A percentile compares a stretch with the other conserved stretches of the same genome.
Conservation (phyloP, 2,113 vertebrate species). For the Sorex araneus region DNA sequence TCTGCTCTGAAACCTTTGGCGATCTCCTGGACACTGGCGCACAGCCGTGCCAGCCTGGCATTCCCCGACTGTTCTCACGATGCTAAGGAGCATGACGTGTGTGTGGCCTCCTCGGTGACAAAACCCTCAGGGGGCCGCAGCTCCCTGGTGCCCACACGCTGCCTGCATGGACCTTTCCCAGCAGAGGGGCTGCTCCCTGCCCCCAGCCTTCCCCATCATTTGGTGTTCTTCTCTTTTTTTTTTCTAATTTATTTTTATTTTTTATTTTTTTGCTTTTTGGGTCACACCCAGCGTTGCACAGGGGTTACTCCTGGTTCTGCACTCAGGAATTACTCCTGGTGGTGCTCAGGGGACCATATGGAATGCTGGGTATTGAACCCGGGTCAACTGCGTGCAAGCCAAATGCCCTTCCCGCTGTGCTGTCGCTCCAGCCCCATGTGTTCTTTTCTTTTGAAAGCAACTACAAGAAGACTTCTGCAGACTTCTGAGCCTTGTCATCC, state of each 20-base stretch:
- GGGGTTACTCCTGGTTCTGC: too few relatives aligned
- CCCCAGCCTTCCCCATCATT: neutral
- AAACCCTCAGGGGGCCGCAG: neutral
- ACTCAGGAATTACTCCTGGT: too few relatives aligned
- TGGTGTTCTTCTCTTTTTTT: neutral
- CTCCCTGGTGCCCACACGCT: too few relatives aligned
- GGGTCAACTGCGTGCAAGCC: too few relatives aligned
- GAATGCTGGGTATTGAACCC: too few relatives aligned
- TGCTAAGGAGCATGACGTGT: neutral
- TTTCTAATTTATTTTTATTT: too few relatives aligned
- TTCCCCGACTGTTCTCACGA: neutral
- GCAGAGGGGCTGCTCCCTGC: neutral
- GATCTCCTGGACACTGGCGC: neutral
- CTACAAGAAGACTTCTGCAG: conserved; percentile 27
- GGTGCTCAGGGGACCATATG: too few relatives aligned
- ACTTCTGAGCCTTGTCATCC: conserved; percentile 25
- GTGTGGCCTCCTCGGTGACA: neutral
- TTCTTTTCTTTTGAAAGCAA: conserved; percentile 23
- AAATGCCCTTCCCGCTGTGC: too few relatives aligned
- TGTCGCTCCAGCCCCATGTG: too few relatives aligned
- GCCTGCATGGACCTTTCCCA: conserved; percentile 10
- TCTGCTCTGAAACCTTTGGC: conserved; percentile 3
- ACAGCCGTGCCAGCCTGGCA: neutral
- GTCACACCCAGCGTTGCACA: too few relatives aligned
- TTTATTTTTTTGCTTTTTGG: too few relatives aligned